A percentile compares a stretch with the other conserved stretches of the same genome.
phyloP scores from a whole-genome alignment of 2,888 invertebrate species.

The Tetragonisca angustula region DNA sequence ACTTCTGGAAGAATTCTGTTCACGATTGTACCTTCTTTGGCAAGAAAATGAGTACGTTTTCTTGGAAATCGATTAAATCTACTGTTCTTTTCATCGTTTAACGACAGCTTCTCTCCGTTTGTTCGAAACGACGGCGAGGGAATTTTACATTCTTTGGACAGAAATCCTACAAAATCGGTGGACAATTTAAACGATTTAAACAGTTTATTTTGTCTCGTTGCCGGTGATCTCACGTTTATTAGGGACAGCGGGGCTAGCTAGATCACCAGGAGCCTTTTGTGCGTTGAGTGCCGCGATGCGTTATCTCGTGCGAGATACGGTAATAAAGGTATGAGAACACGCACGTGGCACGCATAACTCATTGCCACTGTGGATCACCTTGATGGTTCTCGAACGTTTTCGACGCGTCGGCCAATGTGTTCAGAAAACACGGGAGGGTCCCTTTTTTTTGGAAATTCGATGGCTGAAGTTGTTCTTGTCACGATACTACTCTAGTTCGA shows the following conservation, averaged over 20 bases:
- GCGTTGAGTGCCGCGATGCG: slow-evolving; percentile 63
- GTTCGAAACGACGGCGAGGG: neutral
- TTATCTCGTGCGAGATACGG: slow-evolving; percentile 75
- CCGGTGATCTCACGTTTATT: slow-evolving; percentile 49
- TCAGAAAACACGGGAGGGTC: slow-evolving; percentile 21
- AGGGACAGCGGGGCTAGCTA: slow-evolving; percentile 53
- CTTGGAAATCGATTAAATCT: neutral
- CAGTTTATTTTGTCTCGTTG: slow-evolving; percentile 18
- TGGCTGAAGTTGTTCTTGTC: neutral
- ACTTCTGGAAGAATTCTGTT: slow-evolving; percentile 14
- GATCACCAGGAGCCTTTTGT: slow-evolving; percentile 68
- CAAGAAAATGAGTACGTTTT: neutral
- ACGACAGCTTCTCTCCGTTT: neutral
- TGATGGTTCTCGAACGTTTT: slow-evolving; percentile 70
- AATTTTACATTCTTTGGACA: neutral
- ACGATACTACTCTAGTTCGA: neutral
- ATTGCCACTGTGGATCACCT: slow-evolving; percentile 71
- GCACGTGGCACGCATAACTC: slow-evolving; percentile 82
- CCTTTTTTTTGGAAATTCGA: neutral
- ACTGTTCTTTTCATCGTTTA: neutral
- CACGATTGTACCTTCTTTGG: neutral
- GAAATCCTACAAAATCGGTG: neutral
- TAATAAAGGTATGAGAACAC: slow-evolving; percentile 82
- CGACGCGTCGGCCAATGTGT: slow-evolving; percentile 65
- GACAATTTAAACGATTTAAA: neutral